Evolutionary conservation across 2,113 vertebrate species (phyloP).

Genomic region (Meriones unguiculatus): DNA sequence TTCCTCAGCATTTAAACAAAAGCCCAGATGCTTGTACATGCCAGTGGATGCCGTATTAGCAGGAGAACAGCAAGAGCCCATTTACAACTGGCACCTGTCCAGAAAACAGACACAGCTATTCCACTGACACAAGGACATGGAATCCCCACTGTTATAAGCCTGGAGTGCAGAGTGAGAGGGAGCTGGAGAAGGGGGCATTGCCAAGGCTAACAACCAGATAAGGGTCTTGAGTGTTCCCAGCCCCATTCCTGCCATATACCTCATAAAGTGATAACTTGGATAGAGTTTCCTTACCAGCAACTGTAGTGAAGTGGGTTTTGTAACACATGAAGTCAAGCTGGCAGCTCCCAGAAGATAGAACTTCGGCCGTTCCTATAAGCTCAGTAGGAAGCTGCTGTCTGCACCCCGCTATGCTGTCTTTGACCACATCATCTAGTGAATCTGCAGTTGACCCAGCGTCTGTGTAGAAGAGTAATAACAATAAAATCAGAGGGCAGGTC

Average conservation of each 20-base stretch:
- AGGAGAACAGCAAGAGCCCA: slow-evolving; percentile 33
- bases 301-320: slow-evolving; percentile 47
- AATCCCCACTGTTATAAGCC: neutral
- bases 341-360: slow-evolving; percentile 64
- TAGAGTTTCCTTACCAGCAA: slow-evolving; percentile 67
- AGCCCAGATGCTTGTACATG: neutral
- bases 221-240: neutral
- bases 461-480: slow-evolving; percentile 7
- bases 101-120: slow-evolving; percentile 54
- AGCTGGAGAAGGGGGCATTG: neutral
- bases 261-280: slow-evolving; percentile 68
- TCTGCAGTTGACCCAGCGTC: neutral
- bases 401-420: neutral
- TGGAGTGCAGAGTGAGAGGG: neutral
- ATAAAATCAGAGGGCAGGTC: neutral
- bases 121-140: neutral
- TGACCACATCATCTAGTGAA: neutral
- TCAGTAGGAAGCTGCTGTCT: slow-evolving; percentile 20
- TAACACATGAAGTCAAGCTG: slow-evolving; percentile 42
- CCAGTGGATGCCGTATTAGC: neutral
- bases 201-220: slow-evolving; percentile 54
- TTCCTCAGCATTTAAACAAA: slow-evolving; percentile 63
- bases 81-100: slow-evolving; percentile 59
- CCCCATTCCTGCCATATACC: slow-evolving; percentile 24
- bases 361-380: slow-evolving; percentile 2